These are phyloP conservation scores for Leucoraja ocellata DNA, from an alignment of 2,797 vertebrate genomes.

Conservation along the genomic window DNA sequence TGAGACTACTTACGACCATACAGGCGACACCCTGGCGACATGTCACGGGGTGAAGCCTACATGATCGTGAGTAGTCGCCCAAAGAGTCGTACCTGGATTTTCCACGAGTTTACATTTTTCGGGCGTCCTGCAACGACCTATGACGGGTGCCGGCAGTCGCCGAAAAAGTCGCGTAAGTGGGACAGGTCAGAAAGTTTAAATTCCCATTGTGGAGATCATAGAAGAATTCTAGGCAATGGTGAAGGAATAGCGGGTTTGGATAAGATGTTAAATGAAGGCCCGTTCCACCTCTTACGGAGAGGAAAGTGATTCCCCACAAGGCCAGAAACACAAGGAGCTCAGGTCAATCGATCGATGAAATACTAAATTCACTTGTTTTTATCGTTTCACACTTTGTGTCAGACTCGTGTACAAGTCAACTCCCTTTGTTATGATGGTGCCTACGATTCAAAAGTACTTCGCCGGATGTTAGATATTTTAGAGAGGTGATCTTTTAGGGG, in stretches of 20 bases:
- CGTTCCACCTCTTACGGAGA: background rate
- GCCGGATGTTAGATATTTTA: no score
- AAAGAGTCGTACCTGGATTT: no score
- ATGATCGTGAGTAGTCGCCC: no score
- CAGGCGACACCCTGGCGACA: no score
- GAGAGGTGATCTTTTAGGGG: no score
- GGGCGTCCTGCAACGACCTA: no score
- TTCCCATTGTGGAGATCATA: background rate
- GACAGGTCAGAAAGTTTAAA: background rate
- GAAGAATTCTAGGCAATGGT: background rate
- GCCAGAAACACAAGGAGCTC: background rate
- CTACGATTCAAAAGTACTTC: no score
- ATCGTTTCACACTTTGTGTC: background rate
- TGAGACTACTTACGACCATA: no score
- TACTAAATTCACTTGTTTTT: background rate
- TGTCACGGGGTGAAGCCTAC: no score
- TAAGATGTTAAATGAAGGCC: background rate
- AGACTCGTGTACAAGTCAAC: background rate
- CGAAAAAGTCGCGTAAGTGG: no score
- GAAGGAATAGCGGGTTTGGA: background rate
- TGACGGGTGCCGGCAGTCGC: no score
- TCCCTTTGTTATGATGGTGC: background rate
- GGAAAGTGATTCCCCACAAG: background rate
- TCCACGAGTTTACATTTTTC: no score
- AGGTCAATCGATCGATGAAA: background rate